phyloP scores from a whole-genome alignment of 2,797 vertebrate species.

The Hydrolagus colliei region DNA sequence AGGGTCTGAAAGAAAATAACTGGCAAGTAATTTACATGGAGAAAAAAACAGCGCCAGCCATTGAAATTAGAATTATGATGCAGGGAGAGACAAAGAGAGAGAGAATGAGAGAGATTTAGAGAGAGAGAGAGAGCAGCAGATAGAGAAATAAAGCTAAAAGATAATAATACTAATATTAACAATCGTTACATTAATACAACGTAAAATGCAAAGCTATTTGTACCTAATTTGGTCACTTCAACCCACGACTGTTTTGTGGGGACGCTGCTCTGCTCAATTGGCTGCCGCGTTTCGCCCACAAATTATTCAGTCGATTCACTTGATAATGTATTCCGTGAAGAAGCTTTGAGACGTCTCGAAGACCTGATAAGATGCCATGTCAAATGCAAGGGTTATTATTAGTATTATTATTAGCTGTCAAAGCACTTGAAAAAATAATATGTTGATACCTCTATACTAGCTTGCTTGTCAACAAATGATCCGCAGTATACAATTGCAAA shows the following conservation, averaged over 20 bases:
- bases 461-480: not conserved
- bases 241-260: too few relatives aligned
- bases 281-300: too few relatives aligned
- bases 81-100: slow-evolving; percentile 42
- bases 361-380: too few relatives aligned
- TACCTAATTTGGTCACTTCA: too few relatives aligned
- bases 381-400: too few relatives aligned
- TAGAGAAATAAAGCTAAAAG: slow-evolving; percentile 45
- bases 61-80: slow-evolving; percentile 40
- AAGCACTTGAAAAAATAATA: not conserved
- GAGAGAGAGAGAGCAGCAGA: slow-evolving; percentile 39
- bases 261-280: too few relatives aligned
- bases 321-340: too few relatives aligned
- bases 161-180: slow-evolving; percentile 49
- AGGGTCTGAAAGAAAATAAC: slow-evolving; percentile 71
- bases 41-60: slow-evolving; percentile 41
- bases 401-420: too few relatives aligned
- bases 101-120: slow-evolving; percentile 42
- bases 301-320: too few relatives aligned
- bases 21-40: slow-evolving; percentile 58
- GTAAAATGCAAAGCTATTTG: slow-evolving; percentile 43
- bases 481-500: slow-evolving; percentile 4
- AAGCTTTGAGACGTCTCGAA: too few relatives aligned
- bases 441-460: too few relatives aligned
- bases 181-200: slow-evolving; percentile 56